Conservation (phyloP, 2,888 invertebrate species). For the Drosophila trichaetosa region DNA sequence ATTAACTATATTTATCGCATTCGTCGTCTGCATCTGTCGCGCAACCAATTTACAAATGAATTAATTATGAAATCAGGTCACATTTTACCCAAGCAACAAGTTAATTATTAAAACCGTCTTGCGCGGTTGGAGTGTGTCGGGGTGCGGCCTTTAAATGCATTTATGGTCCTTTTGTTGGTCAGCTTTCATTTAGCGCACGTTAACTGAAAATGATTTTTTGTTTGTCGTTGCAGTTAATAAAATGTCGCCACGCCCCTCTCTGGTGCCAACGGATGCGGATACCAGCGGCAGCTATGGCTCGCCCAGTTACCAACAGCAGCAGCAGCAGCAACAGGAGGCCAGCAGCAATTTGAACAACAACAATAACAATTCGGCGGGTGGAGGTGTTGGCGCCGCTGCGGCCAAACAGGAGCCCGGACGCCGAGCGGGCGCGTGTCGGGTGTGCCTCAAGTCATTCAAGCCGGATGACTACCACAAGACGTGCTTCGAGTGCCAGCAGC, state of each 20-base stretch:
- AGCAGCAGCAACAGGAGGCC: constrained; percentile 73
- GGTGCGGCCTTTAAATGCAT: constrained; percentile 32
- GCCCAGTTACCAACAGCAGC: constrained; percentile 80
- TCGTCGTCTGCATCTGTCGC: constrained; percentile 47
- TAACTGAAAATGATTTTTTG: neutral
- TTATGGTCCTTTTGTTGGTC: constrained; percentile 27
- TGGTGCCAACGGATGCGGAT: constrained; percentile 86
- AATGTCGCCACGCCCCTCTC: constrained; percentile 88
- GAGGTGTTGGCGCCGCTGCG: constrained; percentile 56
- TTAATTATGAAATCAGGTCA: constrained; percentile 64
- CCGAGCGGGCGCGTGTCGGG: constrained; percentile 91
- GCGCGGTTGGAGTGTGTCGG: neutral
- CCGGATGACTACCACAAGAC: constrained; percentile 94
- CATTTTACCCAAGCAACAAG: constrained; percentile 49
- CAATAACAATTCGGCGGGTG: constrained; percentile 67
- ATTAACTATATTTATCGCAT: constrained; percentile 66
- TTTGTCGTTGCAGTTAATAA: constrained; percentile 87
- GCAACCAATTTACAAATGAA: constrained; percentile 61
- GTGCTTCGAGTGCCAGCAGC: constrained; percentile 95
- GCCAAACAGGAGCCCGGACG: constrained; percentile 89
- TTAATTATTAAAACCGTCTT: constrained; percentile 47
- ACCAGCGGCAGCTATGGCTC: constrained; percentile 73
- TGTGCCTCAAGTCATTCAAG: constrained; percentile 94
- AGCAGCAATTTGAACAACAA: constrained; percentile 84
- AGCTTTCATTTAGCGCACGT: constrained; percentile 13